These are phyloP conservation scores for Aspidiotus rigidus DNA, from an alignment of 2,888 invertebrate species.

Conservation along the genomic window DNA sequence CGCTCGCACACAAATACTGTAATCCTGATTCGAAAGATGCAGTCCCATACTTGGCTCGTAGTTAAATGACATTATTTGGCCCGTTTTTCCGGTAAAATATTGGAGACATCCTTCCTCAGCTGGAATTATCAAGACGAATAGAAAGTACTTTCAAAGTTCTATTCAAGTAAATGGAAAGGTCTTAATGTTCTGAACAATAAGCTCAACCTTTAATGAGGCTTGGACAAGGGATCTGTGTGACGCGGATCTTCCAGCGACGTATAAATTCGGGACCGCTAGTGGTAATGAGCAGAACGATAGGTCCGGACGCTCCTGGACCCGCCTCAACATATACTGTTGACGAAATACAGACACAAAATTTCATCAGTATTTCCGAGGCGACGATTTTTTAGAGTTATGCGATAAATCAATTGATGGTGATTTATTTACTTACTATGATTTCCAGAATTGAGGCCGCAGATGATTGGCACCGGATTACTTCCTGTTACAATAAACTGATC, in stretches of 20 bases:
- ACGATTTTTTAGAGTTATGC: too few species aligned
- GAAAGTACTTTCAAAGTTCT: background rate
- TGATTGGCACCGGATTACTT: constrained; percentile 65
- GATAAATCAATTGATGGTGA: too few species aligned
- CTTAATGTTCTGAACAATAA: too few species aligned
- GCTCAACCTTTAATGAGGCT: constrained; percentile 55
- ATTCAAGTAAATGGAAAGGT: background rate
- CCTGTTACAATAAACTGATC: constrained; percentile 81
- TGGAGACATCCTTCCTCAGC: constrained; percentile 71
- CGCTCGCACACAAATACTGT: constrained; percentile 72
- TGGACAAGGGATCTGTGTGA: constrained; percentile 70
- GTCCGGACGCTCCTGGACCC: constrained; percentile 63
- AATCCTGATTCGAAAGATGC: constrained; percentile 80
- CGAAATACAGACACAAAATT: background rate
- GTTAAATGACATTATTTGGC: constrained; percentile 73
- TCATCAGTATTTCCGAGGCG: too few species aligned
- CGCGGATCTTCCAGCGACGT: constrained; percentile 69
- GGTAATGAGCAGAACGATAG: constrained; percentile 69
- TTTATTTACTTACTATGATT: constrained; percentile 59
- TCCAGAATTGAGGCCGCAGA: constrained; percentile 71
- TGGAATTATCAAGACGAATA: constrained; percentile 40
- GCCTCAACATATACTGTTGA: constrained; percentile 72
- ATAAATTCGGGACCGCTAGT: constrained; percentile 65
- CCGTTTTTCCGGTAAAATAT: constrained; percentile 69
- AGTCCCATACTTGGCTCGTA: constrained; percentile 65